Base-by-base conservation (phyloP, 2,797 vertebrate genomes). In the Lophius americanus region DNA sequence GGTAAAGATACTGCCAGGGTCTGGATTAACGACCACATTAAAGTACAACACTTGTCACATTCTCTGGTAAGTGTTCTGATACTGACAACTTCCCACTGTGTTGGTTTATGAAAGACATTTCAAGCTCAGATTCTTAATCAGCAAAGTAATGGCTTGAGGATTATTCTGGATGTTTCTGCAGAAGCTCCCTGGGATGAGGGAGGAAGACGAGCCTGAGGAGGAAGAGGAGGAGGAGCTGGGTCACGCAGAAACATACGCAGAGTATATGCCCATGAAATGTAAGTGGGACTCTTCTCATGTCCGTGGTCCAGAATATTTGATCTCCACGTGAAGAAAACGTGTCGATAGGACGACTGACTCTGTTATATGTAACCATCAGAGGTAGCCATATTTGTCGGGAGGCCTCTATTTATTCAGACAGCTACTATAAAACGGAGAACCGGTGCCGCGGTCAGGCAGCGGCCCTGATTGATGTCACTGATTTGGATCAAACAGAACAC, bases 181-280 rank as follows among this genome's bases (percentile, higher is more conserved):
- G 96, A 98, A 97, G 91, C 91, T 92, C 14, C 95, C 95, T 9
- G 94, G 93, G 73, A 91, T 96, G 60, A 98, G 95, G 81, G 96
- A 98, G 2, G 98, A 99, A 69, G 98, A 99, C 5, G 98, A 99
- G 76, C 95, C 96, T 0, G 98, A 98, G 81, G 98, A 99, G 75
- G 98, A 99, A 76, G 98, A 99, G 67, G 98, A 99, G 42, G 98
- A 99, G 44, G 98, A 99, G 91, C 87, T 99, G 92, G 98, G 97
- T 52, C 97, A 99, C n/a, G 97, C 97, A 6, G 98, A 99, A 84
- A 99, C 98, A 0, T 99, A 99, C 0, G 97, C 98, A 0, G 98
- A 99, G 80, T 99, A 99, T 76, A 99, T 99, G 98, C 98, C 98
- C 13, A 96, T 99, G 94, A 99, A 99, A 94, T 60, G 98, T 98